Percentiles rank a stretch among this genome's conserved stretches.
phyloP scores from a whole-genome alignment of 2,797 vertebrate genomes.

The Rhinogobio ventralis region DNA sequence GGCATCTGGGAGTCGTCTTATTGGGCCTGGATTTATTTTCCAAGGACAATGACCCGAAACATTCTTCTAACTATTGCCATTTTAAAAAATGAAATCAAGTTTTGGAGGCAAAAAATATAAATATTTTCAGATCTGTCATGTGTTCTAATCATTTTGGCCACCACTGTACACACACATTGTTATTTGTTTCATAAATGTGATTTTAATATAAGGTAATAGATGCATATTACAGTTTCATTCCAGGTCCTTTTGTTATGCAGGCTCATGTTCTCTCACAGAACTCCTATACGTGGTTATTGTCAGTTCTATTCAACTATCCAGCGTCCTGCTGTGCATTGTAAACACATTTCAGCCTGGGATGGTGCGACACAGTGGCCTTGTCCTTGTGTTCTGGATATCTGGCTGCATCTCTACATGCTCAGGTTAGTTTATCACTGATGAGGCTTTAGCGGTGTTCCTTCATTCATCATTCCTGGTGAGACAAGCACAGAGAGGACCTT shows the following conservation, averaged over 20 bases:
- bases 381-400: conserved; percentile 69
- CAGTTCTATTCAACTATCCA: conserved; percentile 44
- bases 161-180: too few relatives aligned
- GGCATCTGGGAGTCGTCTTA: too few relatives aligned
- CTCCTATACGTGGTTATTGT: conserved; percentile 29
- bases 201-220: not conserved
- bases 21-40: too few relatives aligned
- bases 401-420: conserved; percentile 68
- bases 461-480: conserved; percentile 75
- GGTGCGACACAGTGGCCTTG: conserved; percentile 70
- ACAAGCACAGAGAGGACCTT: conserved; percentile 76
- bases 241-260: not conserved
- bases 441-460: conserved; percentile 70
- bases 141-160: too few relatives aligned
- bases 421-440: conserved; percentile 78
- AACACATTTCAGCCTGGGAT: conserved; percentile 55
- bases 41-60: too few relatives aligned
- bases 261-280: not conserved
- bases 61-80: too few relatives aligned
- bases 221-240: not conserved
- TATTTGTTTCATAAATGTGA: not conserved
- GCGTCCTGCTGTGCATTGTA: conserved; percentile 29
- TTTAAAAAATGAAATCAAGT: too few relatives aligned
- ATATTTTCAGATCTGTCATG: too few relatives aligned
- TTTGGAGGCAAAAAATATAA: too few relatives aligned